Evolutionary conservation across 2,888 invertebrate species (phyloP), one percentile per base, ranked within the genome.

Genomic region (Coecobrya sp.): DNA sequence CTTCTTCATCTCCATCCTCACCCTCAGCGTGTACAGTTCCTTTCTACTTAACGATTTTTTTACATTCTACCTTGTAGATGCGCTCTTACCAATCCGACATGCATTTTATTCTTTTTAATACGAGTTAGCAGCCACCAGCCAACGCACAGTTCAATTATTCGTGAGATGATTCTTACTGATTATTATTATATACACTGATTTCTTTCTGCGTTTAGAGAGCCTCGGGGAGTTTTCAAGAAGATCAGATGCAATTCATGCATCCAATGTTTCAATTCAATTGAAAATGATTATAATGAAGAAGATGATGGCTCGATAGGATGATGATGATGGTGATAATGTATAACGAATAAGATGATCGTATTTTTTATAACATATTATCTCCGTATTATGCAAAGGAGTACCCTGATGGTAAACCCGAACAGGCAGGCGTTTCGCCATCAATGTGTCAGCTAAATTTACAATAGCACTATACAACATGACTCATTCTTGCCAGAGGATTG

Each of bases 111-210:
- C 30, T 36, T 70, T 25, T 36, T 73, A 16, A 16, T 73, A 11
- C 30, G 22, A 84, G 36, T 42, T 62, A 62, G 42, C 84, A 49
- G 59, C 84, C 30, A 22, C 36, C 42, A 84, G 62, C 84, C 84
- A 36, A 42, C 84, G 62, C 84, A 84, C 84, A 42, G 84, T 84
- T 84, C 84, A 62, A 84, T 84, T 84, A 84, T 84, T 84, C 62
- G 62, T 84, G 62, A 84, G 84, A 62, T 84, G 84, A 84, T 84
- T 84, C 59, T 42, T 84, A 62, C 62, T 84, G 84, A 84, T 84
- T 81, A 81, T 55, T 30, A 16, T 55, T 81, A 2, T 81, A 2
- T 81, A 19, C 30, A 81, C 73, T 42, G 73, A 81, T 55, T 55
- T 55, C n/a, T 27, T 36, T 27, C 11, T 81, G 10, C 52, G 27